Evolutionary conservation across 1,140 invertebrate species (phyloP), one percentile per base, ranked within the genome.

Genomic region (Geopemphigus sp.): DNA sequence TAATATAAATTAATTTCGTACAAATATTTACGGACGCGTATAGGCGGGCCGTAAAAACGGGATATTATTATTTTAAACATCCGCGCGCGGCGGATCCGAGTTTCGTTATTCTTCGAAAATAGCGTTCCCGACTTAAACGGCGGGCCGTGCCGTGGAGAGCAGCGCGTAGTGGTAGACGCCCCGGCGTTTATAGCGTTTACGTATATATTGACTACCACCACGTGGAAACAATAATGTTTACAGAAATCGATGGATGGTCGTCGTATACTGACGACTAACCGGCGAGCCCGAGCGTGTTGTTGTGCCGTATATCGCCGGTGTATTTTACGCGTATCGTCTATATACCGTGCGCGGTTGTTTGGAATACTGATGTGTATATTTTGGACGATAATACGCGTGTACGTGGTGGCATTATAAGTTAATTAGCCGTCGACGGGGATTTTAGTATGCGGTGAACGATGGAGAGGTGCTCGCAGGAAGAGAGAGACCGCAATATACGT

Each of bases 361-460:
- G 22, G 56, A 57, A 76, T 76, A 61, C 73, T 76, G 73, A 61
- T 76, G 73, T 76, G 72, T 74, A 57, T 74, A 74, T 74, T 45
- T 57, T 54, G 54, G 56, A 59, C 73, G 32, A 76, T 76, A 76
- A 47, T 76, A 76, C 3, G n/a, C n/a, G n/a, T 29, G 14, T 39
- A 32, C 57, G 73, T 61, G 56, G n/a, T 26, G 57, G 74, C 39
- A 61, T 78, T 78, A 63, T 63, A 63, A 78, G 74, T 63, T 63
- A 61, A 78, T 78, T 78, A 78, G 74, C 24, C 17, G 24, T n/a
- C 45, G 32, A 17, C 32, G 32, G 32, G 32, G 74, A 39, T 47
- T 59, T 78, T 78, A n/a, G 74, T 63, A 78, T 63, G 74, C 73
- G 56, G 57, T 61, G 19, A 61, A 32, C 56, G 32, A 78, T 32